phyloP scores from a whole-genome alignment of 1,140 invertebrate genomes.

The Solen grandis region DNA sequence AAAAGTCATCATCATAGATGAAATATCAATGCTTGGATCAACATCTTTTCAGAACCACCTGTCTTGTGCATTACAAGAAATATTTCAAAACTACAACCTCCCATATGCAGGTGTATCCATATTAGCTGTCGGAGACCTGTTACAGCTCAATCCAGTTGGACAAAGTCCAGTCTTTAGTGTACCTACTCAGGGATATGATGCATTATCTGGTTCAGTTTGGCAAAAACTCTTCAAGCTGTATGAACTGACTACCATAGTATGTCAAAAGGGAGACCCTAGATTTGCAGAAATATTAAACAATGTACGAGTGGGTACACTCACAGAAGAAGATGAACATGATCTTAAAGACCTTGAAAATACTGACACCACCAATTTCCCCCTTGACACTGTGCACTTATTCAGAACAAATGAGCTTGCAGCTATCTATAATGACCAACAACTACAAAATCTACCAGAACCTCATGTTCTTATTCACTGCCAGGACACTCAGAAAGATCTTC shows the following conservation, averaged over 20 bases:
- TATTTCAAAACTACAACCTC: slow-evolving; percentile 31
- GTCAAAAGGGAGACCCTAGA: slow-evolving; percentile 55
- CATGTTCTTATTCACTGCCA: slow-evolving; percentile 6
- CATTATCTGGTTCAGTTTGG: slow-evolving; percentile 30
- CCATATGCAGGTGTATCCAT: slow-evolving; percentile 45
- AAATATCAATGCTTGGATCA: slow-evolving; percentile 23
- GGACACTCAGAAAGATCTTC: slow-evolving; percentile 21
- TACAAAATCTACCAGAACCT: slow-evolving; percentile 11
- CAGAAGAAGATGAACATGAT: slow-evolving; percentile 31
- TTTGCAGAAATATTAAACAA: slow-evolving; percentile 41
- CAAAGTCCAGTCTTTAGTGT: slow-evolving; percentile 27
- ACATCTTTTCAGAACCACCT: slow-evolving; percentile 23
- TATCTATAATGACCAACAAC: slow-evolving; percentile 42
- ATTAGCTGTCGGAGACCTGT: slow-evolving; percentile 30
- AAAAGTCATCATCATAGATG: slow-evolving; percentile 35
- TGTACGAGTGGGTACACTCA: slow-evolving; percentile 41
- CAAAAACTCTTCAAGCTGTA: slow-evolving; percentile 37
- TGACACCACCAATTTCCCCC: slow-evolving; percentile 36
- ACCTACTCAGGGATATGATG: slow-evolving; percentile 31
- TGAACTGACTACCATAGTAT: slow-evolving; percentile 45
- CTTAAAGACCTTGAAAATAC: slow-evolving; percentile 45
- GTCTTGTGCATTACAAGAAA: slow-evolving; percentile 42
- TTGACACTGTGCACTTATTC: slow-evolving; percentile 36
- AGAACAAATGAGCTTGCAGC: slow-evolving; percentile 43
- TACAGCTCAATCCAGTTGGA: slow-evolving; percentile 46